These are phyloP conservation scores for Octopus sinensis DNA, from an alignment of 1,140 invertebrate genomes.

Conservation along the genomic window DNA sequence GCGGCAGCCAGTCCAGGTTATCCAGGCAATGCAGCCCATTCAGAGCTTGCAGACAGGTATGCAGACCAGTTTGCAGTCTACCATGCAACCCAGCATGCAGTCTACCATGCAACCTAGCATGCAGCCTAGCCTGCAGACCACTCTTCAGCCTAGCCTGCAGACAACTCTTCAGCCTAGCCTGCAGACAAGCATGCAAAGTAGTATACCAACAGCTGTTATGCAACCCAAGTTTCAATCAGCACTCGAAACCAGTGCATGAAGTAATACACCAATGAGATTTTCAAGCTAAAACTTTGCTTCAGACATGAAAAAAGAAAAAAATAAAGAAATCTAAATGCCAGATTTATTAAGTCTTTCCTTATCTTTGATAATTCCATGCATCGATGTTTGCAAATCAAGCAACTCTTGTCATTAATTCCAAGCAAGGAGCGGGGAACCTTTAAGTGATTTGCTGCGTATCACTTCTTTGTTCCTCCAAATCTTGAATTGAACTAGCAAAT, in stretches of 20 bases:
- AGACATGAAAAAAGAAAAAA: not conserved
- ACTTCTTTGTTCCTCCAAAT: too few species aligned
- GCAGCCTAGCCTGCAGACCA: not conserved
- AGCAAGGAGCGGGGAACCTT: too few species aligned
- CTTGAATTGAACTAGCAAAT: too few species aligned
- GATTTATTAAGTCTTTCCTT: not conserved
- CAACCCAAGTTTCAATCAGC: too few species aligned
- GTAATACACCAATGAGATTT: not conserved
- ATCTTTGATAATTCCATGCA: not conserved
- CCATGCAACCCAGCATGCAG: not conserved
- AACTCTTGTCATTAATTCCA: too few species aligned
- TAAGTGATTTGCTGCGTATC: too few species aligned
- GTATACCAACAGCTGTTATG: not conserved
- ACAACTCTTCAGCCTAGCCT: not conserved
- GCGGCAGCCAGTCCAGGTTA: constrained; percentile 9
- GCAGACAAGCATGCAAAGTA: not conserved
- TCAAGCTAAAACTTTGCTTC: not conserved
- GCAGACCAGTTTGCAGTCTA: not conserved
- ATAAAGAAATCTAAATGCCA: not conserved
- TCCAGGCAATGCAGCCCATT: constrained; percentile 1
- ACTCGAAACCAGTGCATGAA: not conserved
- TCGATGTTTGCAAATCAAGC: too few species aligned
- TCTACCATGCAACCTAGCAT: not conserved
- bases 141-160: not conserved
- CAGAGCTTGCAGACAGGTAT: not conserved